Evolutionary conservation across 2,113 vertebrate genomes (phyloP), one percentile per base, ranked within the genome.

Genomic region (Pangasianodon gigas): DNA sequence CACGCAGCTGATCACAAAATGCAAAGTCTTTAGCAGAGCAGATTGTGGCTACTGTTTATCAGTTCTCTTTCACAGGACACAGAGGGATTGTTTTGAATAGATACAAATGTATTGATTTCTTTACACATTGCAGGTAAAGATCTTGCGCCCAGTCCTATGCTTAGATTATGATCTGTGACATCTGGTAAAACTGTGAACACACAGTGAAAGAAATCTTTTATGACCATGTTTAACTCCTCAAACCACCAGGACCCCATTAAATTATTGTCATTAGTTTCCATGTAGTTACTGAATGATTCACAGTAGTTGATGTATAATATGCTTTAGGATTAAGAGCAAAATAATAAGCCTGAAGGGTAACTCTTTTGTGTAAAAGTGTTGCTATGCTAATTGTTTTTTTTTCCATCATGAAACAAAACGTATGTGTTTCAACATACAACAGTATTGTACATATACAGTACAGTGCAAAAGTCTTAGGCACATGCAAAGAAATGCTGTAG

Each of bases 1-100:
- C 37, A 9, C 19, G 6, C 74, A 80, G 69, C 71, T 51, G 81
- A 88, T 84, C 56, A 62, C 62, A 60, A 74, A 87, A 75, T 71
- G 13, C 69, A 69, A 83, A 13, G 56, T 44, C 82, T 84, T 84
- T 41, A 84, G 56, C 32, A 56, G 18, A 21, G 52, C 52, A 60
- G 19, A 80, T 44, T 52, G 77, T 51, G 46, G n/a, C 29, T 56
- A 7, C 56, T 44, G 82, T 4, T 46, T 84, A 46, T 84, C 81
- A 41, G 81, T 60, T 11, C 52, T 84, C 18, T 60, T 58, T 84
- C 54, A 24, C 37, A 3, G 13, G 10, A 62, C 21, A 32, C 6
- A 32, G 29, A 52, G 79, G 2, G 2, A 1, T 44, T 46, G 79
- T 48, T 65, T 7, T 46, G 26, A 69, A 74, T 24, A 69, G 46